Evolutionary conservation across 2,113 vertebrate species (phyloP).

Genomic region (Lucifuga dentata): DNA sequence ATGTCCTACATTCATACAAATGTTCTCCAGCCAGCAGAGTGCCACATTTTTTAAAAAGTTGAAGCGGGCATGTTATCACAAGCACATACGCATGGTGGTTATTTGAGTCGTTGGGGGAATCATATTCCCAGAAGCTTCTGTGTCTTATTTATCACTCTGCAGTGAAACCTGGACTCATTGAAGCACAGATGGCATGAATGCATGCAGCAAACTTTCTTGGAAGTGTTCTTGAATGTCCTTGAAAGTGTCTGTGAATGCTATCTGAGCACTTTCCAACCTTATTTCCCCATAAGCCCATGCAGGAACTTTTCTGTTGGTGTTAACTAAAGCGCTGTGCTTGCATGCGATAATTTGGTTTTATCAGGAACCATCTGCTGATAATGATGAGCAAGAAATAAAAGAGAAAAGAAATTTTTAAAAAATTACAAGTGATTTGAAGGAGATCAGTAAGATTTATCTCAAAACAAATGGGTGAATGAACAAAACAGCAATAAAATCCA

Average conservation of each 20-base stretch:
- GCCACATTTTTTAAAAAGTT: background rate
- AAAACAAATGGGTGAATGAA: too few species aligned
- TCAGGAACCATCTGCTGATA: too few species aligned
- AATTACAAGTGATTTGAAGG: too few species aligned
- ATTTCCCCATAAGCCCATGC: too few species aligned
- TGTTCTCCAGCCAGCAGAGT: background rate
- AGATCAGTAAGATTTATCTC: too few species aligned
- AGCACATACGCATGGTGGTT: background rate
- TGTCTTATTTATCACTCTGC: constrained; percentile 9
- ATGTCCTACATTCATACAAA: background rate
- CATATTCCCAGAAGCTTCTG: constrained; percentile 52
- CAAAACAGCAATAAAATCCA: too few species aligned
- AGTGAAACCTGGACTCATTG: background rate
- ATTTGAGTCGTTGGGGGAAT: constrained; percentile 50
- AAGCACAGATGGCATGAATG: background rate
- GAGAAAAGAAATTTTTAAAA: too few species aligned
- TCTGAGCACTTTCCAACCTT: background rate
- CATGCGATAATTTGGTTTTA: too few species aligned
- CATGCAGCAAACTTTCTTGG: background rate
- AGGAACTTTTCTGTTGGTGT: too few species aligned
- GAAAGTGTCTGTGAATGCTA: background rate
- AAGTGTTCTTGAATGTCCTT: background rate
- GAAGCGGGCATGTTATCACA: background rate
- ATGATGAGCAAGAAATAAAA: too few species aligned
- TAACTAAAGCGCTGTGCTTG: background rate